phyloP scores from a whole-genome alignment of 1,140 invertebrate genomes.

The Sinonovacula constricta region DNA sequence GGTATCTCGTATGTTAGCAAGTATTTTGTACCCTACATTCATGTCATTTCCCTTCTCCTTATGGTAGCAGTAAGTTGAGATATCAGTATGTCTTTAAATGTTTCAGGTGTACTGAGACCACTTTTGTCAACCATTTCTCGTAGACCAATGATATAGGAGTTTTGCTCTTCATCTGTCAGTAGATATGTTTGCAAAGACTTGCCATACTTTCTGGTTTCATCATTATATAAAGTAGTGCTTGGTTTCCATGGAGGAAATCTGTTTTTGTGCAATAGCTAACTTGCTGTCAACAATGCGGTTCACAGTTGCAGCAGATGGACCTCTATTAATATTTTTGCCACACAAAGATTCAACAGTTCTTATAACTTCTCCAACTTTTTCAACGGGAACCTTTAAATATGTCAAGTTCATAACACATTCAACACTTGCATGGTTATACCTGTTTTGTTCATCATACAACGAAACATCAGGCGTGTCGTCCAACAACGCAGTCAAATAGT shows the following conservation, averaged over 20 bases:
- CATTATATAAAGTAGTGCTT: conserved; percentile 16
- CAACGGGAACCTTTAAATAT: conserved; percentile 10
- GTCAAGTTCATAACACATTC: conserved; percentile 36
- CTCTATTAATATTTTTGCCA: conserved; percentile 10
- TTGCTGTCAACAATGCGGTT: conserved; percentile 19
- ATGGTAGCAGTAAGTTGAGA: conserved; percentile 12
- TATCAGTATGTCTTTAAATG: conserved; percentile 43
- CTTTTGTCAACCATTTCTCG: conserved; percentile 36
- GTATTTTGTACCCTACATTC: conserved; percentile 25
- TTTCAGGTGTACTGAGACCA: conserved; percentile 19
- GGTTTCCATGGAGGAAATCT: conserved; percentile 1
- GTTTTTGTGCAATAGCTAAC: conserved; percentile 20
- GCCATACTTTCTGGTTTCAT: conserved; percentile 48
- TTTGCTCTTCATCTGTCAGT: conserved; percentile 25
- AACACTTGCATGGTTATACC: not conserved
- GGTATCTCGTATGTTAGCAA: conserved; percentile 20
- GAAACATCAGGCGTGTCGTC: not conserved
- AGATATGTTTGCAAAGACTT: conserved; percentile 26
- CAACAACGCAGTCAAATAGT: not conserved
- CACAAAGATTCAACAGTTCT: too few relatives aligned
- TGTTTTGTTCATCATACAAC: conserved; percentile 15
- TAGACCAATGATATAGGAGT: conserved; percentile 33
- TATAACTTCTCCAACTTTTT: conserved; percentile 14
- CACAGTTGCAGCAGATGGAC: conserved; percentile 5
- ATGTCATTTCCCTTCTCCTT: not conserved